Evolutionary conservation across 1,140 invertebrate genomes (phyloP), one percentile per base, ranked within the genome.

Genomic region (Limonius californicus): DNA sequence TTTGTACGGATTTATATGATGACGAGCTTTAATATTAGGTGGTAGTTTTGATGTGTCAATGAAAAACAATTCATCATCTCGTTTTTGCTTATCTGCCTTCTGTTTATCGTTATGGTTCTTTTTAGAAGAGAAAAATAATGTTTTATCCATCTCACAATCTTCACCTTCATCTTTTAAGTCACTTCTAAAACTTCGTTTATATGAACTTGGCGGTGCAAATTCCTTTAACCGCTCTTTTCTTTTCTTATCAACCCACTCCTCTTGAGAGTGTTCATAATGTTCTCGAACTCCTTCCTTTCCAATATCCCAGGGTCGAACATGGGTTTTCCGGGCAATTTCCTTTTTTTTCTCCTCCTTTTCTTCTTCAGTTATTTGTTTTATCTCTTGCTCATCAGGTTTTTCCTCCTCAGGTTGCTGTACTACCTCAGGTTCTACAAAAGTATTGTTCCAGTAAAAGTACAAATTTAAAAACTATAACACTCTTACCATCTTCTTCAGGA

Each of bases 231-330:
- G 81, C 69, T 89, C 83, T 62, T 79, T 75, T 56, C 89, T 81
- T 72, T 89, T 85, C 68, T 89, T 86, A 59, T 89, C 80, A 9
- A 90, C 83, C 87, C 90, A 92, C 77, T 92, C 86, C 74, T 90
- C 86, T 79, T 92, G 90, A 0, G 84, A 84, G 83, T 91, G 87
- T 61, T 82, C 78, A 65, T 80, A 78, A 63, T 82, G 80, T 67
- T 81, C 81, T 54, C 81, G 82, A 4, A 80, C 72, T 2, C 79
- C 77, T 58, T 80, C 76, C 70, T 89, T 89, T 1, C 86, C 84
- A 12, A 83, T 71, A 69, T 89, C 87, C 87, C 87, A 89, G 23
- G 87, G 86, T 11, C 87, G 73, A 4, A 89, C 74, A 59, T 84
- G 81, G 7, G 78, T 76, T 55, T 83, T 80, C 18, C 83, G 77